Evolutionary conservation across 2,113 vertebrate species (phyloP).

Genomic region (Ceyx melanurus): DNA sequence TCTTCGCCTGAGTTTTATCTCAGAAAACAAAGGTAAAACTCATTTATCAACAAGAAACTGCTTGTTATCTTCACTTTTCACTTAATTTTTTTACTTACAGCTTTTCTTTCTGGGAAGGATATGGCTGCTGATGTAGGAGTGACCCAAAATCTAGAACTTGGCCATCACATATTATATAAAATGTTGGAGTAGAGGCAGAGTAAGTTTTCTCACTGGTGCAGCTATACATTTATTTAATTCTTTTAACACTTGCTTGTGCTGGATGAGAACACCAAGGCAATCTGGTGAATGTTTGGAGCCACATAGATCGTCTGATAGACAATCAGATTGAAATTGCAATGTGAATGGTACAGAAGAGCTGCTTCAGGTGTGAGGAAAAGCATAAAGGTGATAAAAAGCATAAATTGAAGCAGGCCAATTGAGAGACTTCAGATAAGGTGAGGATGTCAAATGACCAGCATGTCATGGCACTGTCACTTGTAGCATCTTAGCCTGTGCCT

Average conservation of each 20-base stretch:
- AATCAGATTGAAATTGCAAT: neutral
- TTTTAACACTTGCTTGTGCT: neutral
- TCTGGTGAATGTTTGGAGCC: neutral
- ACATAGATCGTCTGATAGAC: accelerated
- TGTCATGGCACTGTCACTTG: neutral
- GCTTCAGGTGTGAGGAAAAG: neutral
- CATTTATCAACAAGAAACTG: neutral
- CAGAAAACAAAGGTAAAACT: neutral
- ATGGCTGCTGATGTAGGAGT: neutral
- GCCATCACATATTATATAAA: neutral
- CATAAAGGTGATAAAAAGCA: neutral
- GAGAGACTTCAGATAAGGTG: neutral
- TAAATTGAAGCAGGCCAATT: neutral
- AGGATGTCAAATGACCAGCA: neutral
- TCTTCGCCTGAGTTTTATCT: neutral
- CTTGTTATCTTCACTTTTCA: neutral
- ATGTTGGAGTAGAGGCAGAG: neutral
- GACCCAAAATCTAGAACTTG: neutral
- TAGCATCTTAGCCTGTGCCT: conserved; percentile 39
- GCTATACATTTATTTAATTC: neutral
- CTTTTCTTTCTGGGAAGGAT: neutral
- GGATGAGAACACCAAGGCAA: neutral
- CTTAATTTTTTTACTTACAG: neutral
- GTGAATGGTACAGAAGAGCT: neutral
- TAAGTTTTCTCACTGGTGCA: neutral